Evolutionary conservation across 1,140 invertebrate species (phyloP), one percentile per base, ranked within the genome.

Genomic region (Brachionus manjavacas): DNA sequence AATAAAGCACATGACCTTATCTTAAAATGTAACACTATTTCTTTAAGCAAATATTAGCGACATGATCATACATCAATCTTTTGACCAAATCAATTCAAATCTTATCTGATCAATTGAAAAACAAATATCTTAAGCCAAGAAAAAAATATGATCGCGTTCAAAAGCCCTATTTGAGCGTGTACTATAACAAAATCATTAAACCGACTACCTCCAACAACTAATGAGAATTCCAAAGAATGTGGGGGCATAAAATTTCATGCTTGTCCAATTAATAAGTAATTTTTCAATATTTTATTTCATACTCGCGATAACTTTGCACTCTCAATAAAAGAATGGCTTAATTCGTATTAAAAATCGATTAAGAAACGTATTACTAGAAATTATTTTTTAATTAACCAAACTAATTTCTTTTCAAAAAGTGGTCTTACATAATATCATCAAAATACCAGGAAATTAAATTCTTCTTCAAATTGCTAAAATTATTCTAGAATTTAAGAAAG

Each of bases 1-100:
- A 31, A 68, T 68, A 14, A 31, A 68, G 66, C 31, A 39, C 66
- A 39, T 68, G 66, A 68, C 66, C 66, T 68, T 68, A 68, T 68
- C 66, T 68, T 7, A 16, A 60, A 60, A 68, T 68, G 66, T 39
- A 68, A 68, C 66, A 60, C 52, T 60, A 60, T 20, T 60, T 60
- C 20, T 55, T 9, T 20, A 60, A 20, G 52, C 1, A 60, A 60
- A 60, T 60, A 60, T 60, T 60, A 6, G 8, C 52, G 16, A 60
- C 52, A 60, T 60, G 52, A 23, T 60, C 52, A 60, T 20, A 60
- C n/a, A 60, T 60, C 16, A 60, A 60, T 23, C 3, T 20, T 60
- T 60, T 4, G 52, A 60, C 52, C 52, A 16, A 55, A 60, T 60
- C 8, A 9, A 60, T 60, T 60, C 52, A 60, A 46, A 9, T 20